Evolutionary conservation across 2,797 vertebrate species (phyloP).

Genomic region (Semaprochilodus insignis): DNA sequence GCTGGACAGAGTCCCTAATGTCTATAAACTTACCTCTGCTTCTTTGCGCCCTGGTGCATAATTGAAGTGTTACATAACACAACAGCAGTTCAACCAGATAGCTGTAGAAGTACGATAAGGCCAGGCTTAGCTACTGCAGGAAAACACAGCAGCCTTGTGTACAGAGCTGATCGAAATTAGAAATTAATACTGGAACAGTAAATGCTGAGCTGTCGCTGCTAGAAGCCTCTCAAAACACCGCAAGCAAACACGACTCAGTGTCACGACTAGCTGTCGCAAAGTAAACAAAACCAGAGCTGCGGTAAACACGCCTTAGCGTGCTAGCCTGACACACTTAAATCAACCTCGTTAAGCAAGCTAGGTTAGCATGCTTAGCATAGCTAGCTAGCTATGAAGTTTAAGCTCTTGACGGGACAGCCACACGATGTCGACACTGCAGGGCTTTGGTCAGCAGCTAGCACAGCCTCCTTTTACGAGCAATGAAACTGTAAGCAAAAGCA

Average conservation of each 20-base stretch:
- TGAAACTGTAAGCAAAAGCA: not conserved
- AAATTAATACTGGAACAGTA: not conserved
- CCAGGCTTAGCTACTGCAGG: not conserved
- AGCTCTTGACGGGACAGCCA: too few relatives aligned
- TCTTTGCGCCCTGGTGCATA: not conserved
- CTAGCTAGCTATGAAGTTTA: not conserved
- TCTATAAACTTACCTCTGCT: not conserved
- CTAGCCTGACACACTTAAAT: not conserved
- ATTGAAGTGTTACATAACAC: not conserved
- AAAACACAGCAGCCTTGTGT: not conserved
- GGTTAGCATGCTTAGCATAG: not conserved
- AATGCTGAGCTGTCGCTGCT: slow-evolving; percentile 37
- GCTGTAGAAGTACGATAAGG: too few relatives aligned
- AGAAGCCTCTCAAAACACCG: slow-evolving; percentile 32
- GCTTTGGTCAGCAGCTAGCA: not conserved
- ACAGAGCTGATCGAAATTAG: not conserved
- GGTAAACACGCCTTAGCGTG: not conserved
- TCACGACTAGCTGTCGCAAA: not conserved
- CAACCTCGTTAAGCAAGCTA: not conserved
- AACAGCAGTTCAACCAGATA: not conserved
- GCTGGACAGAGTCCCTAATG: not conserved
- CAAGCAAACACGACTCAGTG: not conserved
- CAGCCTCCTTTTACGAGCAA: not conserved
- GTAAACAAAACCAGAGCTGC: not conserved
- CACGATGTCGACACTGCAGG: not conserved